Evolutionary conservation across 2,888 invertebrate genomes (phyloP), one percentile per base, ranked within the genome.

Genomic region (Sipha maydis): DNA sequence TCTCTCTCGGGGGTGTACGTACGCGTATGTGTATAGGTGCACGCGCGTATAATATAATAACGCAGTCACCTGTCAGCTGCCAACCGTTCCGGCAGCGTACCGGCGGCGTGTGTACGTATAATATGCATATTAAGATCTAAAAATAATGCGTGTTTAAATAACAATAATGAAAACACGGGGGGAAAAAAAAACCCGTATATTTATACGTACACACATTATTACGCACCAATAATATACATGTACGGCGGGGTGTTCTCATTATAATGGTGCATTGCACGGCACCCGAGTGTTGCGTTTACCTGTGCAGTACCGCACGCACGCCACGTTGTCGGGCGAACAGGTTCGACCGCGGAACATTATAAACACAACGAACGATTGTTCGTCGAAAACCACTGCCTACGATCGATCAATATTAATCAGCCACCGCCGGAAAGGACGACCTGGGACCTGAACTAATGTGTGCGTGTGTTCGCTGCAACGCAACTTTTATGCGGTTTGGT

Each of bases 41-140:
- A 28, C 14, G 69, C 14, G n/a, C 28, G 31, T 80, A 67, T 54
- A 85, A 28, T 86, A 80, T 88, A 80, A 80, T 88, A 82, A 82
- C 75, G 80, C 82, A 76, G 88, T 88, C 88, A 88, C 88, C 88
- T 88, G 88, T 88, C 88, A 88, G 88, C 80, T 88, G 88, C 80
- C 88, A 11, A 80, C 88, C 80, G 88, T 71, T 67, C 48, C 85
- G 76, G 67, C 25, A 69, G 56, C 76, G 75, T 31, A 67, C 41
- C 76, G 82, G 11, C 75, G 83, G 54, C 54, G 19, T 54, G 21
- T 7, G 14, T 21, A 5, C n/a, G 9, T 56, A 41, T 56, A 54
- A 54, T 73, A 34, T 19, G 38, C 17, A 73, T 75, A 38, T 75
- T 56, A 61, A 82, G 41, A 80, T 48, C 83, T 71, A 48, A 83